Base-by-base conservation (phyloP, 2,888 invertebrate genomes). In the Bhutanitis thaidina region DNA sequence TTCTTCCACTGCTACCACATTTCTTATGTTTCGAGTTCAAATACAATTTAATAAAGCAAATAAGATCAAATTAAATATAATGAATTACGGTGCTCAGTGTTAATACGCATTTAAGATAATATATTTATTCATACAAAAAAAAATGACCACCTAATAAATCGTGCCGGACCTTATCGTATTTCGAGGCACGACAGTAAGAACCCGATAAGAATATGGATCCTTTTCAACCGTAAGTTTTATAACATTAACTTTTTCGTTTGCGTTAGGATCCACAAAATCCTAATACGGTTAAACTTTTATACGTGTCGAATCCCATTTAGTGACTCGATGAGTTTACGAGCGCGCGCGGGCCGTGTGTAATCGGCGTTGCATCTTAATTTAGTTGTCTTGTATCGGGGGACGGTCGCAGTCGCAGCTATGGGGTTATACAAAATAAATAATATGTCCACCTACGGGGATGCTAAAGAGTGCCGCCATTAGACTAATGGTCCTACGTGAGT, bases 91-190 rank as follows among this genome's bases (percentile, higher is more conserved):
- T 82, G 85, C 80, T 80, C 83, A 77, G 74, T 84, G 83, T 86
- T 87, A 87, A 87, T 87, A 84, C 74, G 82, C 82, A 80, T 88
- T 88, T 87, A 86, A 87, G 88, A 88, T 87, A 86, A 86, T 86
- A 85, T 86, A 86, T 86, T 82, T 82, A 74, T 80, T 76, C 68
- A 70, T 76, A 81, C 74, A 80, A 80, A 85, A 86, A 82, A 82
- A 85, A 85, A 83, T 86, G 84, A 80, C 83, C 83, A 80, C 75
- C 77, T 77, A 80, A 88, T 88, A 87, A 87, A 88, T 87, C 83
- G 78, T 76, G 71, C 59, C 62, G 71, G 72, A 70, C 77, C 80
- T 87, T 87, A 87, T 88, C 87, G 77, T 66, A 70, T 77, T 77
- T 76, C 71, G 75, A 77, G 78, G 74, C 73, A 69, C 71, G 83